Conservation (phyloP, 2,113 vertebrate species). For the Steatornis caripensis region DNA sequence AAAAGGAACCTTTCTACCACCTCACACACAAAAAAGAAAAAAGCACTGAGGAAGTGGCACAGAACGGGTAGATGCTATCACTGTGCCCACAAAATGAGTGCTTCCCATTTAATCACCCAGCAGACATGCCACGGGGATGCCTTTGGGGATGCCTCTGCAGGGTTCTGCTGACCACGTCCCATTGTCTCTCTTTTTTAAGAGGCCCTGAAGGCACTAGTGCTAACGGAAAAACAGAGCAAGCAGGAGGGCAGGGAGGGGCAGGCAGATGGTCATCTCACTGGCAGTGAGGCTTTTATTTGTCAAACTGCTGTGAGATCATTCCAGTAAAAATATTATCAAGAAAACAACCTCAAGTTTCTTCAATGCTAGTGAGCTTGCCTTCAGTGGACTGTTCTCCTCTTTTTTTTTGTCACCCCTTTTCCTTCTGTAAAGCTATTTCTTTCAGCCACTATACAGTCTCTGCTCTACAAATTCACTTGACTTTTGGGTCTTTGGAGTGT, state of each 20-base stretch:
- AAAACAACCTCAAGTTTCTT: neutral
- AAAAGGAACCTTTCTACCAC: neutral
- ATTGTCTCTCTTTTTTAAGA: neutral
- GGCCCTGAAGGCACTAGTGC: neutral
- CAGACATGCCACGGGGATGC: rapidly evolving
- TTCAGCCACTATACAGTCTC: neutral
- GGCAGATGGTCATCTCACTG: neutral
- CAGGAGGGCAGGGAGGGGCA: neutral
- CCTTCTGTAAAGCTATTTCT: neutral
- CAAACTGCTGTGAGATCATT: neutral
- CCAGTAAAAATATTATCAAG: neutral
- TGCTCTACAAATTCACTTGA: neutral
- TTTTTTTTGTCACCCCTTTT: neutral
- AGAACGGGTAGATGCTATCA: neutral
- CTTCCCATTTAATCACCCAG: neutral
- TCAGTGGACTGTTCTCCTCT: neutral
- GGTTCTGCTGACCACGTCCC: neutral
- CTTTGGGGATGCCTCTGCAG: neutral
- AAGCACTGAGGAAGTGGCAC: neutral
- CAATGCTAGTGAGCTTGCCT: neutral
- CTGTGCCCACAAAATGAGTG: neutral
- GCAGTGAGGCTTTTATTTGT: neutral
- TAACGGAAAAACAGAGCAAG: neutral
- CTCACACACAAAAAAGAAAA: neutral
- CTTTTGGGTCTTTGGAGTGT: neutral